A percentile compares a stretch with the other conserved stretches of the same genome.
phyloP scores from a whole-genome alignment of 2,113 vertebrate genomes.

The Mus spicilegus region DNA sequence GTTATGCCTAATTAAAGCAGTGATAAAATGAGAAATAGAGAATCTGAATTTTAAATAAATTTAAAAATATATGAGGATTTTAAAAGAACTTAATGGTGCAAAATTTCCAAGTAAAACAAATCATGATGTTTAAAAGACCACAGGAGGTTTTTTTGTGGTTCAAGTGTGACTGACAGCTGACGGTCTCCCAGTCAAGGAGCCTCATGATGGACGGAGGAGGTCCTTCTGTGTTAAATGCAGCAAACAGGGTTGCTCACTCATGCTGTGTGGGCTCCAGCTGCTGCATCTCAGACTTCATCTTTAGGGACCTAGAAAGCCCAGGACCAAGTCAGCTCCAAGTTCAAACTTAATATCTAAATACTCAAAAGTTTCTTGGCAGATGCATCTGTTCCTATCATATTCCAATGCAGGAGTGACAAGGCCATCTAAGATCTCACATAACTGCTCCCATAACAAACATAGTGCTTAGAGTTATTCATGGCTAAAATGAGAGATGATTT shows the following conservation, averaged over 20 bases:
- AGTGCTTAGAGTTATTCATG: background rate
- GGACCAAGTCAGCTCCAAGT: background rate
- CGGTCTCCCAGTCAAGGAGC: background rate
- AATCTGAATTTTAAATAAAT: conserved; percentile 81
- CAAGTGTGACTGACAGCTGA: background rate
- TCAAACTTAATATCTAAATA: conserved; percentile 29
- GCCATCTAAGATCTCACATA: background rate
- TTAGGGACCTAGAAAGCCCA: background rate
- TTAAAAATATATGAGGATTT: conserved; percentile 74
- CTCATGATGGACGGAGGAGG: background rate
- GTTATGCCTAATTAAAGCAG: conserved; percentile 79
- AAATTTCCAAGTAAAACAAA: conserved; percentile 62
- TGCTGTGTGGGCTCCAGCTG: background rate
- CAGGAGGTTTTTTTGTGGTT: conserved; percentile 15
- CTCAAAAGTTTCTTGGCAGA: conserved; percentile 26
- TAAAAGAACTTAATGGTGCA: conserved; percentile 56
- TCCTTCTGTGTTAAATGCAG: background rate
- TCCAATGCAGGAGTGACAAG: background rate
- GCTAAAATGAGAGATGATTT: background rate
- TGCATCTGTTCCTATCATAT: conserved; percentile 1
- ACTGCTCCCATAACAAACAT: background rate
- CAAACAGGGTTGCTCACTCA: background rate
- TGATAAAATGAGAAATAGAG: conserved; percentile 74
- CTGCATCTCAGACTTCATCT: background rate
- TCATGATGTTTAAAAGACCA: conserved; percentile 52